Evolutionary conservation across 2,797 vertebrate genomes (phyloP).

Genomic region (Poeciliopsis presidionis): DNA sequence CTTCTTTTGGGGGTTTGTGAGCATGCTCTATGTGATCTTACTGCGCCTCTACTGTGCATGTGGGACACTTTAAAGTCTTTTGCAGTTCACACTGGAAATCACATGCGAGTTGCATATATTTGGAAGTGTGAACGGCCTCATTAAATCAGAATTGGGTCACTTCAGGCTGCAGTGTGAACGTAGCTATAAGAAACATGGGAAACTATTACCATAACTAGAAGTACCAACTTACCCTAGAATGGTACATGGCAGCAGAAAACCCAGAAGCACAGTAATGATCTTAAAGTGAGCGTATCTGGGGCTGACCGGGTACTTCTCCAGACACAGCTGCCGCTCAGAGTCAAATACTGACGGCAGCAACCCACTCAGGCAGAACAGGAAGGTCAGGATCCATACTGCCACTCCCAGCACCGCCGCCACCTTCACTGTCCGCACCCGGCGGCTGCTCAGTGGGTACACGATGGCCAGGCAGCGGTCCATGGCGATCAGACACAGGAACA

Average conservation of each 20-base stretch:
- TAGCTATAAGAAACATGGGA: too few species aligned
- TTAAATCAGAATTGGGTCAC: too few species aligned
- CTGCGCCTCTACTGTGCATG: too few species aligned
- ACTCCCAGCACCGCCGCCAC: conserved; percentile 72
- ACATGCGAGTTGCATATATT: too few species aligned
- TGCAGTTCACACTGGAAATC: too few species aligned
- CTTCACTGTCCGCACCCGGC: conserved; percentile 73
- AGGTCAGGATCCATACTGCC: conserved; percentile 77
- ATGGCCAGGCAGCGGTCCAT: conserved; percentile 84
- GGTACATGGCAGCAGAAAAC: conserved; percentile 82
- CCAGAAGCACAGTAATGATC: conserved; percentile 77
- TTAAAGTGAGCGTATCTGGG: conserved; percentile 79
- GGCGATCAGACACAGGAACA: conserved; percentile 83
- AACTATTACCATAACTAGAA: too few species aligned
- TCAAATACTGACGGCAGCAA: conserved; percentile 82
- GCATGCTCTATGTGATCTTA: too few species aligned
- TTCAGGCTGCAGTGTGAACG: too few species aligned
- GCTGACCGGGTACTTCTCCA: conserved; percentile 82
- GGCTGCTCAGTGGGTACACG: conserved; percentile 81
- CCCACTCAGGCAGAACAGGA: conserved; percentile 81
- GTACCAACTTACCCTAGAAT: conserved; percentile 80
- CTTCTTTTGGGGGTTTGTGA: too few species aligned
- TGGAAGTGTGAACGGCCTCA: too few species aligned
- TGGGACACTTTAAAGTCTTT: too few species aligned
- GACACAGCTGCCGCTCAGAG: conserved; percentile 67